Base-by-base conservation (phyloP, 2,797 vertebrate genomes). In the Schizopygopsis pylzovi region DNA sequence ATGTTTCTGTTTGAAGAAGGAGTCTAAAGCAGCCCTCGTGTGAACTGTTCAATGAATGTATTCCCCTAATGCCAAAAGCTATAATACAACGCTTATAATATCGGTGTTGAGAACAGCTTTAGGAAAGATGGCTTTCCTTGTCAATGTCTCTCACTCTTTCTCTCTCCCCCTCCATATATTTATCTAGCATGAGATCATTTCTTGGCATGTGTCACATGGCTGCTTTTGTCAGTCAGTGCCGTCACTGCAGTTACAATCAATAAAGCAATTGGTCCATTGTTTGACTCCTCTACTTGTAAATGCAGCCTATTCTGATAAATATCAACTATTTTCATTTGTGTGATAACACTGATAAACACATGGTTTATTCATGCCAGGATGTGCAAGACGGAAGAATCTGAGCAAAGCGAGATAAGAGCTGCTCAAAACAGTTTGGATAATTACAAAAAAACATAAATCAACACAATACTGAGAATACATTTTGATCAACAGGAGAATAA, bases 241-340 rank as follows among this genome's bases (percentile, higher is more conserved):
- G 22, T 85, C 77, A 25, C 77, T 37, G 54, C 41, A 25, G 37
- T 61, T 13, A 47, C 75, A 83, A 89, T 80, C 87, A 65, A 91
- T 91, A 91, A 77, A 56, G 83, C 82, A 91, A 77, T 43, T 33
- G 75, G n/a, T 45, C 47, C 65, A 79, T 79, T 84, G 75, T 70
- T 68, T 37, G 43, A 76, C 71, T 83, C n/a, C 33, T 47, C 37
- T 77, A 41, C 7, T 52, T 10, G 16, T 39, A 77, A 54, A 84
- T 33, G 7, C 63, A 43, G 37, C 25, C 47, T 59, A 45, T 43
- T 79, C 33, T 56, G 37, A 78, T 13, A 43, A 28, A 41, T 56
- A 56, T 16, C 18, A 75, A 33, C 12, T 22, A 45, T 68, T 33
- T 79, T 56, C 39, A 47, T 33, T 71, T 0, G 1, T n/a, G 65